Evolutionary conservation across 2,888 invertebrate species (phyloP).

Genomic region (Polyploca ridens): DNA sequence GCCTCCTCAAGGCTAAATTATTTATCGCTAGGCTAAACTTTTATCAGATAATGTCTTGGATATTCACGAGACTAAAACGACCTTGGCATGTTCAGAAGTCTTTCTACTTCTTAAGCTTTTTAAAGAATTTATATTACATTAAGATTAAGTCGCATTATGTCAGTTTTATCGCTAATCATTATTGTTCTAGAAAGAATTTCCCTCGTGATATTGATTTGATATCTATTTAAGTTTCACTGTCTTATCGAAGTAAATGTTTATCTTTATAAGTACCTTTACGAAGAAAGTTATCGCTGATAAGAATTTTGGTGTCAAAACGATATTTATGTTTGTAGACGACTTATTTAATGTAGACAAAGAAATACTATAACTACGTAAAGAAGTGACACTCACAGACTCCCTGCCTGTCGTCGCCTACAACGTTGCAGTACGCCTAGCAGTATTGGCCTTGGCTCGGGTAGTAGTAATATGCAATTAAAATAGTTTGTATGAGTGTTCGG

Average conservation of each 20-base stretch:
- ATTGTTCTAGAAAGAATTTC: slow-evolving; percentile 7
- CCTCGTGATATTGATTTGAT: slow-evolving; percentile 8
- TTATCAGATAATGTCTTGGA: neutral
- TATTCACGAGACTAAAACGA: neutral
- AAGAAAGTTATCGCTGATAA: neutral
- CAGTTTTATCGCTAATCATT: neutral
- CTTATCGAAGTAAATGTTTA: neutral
- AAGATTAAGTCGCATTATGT: neutral
- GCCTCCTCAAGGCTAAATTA: neutral
- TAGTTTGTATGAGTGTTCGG: too few species aligned
- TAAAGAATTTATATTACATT: neutral
- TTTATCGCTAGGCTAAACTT: slow-evolving; percentile 1
- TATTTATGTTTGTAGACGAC: neutral
- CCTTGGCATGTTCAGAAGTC: slow-evolving; percentile 2
- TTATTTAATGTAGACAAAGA: too few species aligned
- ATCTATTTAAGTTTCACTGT: neutral
- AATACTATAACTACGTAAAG: too few species aligned
- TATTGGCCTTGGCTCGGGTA: too few species aligned
- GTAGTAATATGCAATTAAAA: too few species aligned
- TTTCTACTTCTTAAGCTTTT: neutral
- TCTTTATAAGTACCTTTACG: slow-evolving; percentile 1
- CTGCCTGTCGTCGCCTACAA: too few species aligned
- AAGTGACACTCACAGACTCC: too few species aligned
- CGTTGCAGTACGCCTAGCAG: too few species aligned
- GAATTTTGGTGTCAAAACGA: neutral